Percentiles rank a stretch among this genome's conserved stretches.
Evolutionary conservation across 2,888 invertebrate genomes (phyloP).

Genomic region (Diaperis boleti): DNA sequence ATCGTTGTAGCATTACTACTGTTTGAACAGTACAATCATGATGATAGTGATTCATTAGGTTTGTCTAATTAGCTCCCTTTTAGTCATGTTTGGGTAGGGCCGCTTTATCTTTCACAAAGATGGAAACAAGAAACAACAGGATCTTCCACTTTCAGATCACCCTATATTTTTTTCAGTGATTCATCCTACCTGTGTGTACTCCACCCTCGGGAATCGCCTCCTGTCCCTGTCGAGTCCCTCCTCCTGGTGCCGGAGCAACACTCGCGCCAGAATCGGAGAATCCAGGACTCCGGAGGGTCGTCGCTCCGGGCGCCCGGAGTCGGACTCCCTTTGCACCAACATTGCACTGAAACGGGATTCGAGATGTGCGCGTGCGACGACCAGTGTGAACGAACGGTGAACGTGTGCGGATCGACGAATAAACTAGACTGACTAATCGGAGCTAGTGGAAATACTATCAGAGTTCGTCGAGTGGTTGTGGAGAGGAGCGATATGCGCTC

Average conservation of each 20-base stretch:
- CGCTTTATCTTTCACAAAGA: no score
- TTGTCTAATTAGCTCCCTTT: no score
- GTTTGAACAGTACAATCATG: no score
- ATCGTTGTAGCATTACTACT: no score
- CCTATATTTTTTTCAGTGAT: no score
- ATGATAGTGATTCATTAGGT: no score
- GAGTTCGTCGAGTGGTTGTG: conserved; percentile 14
- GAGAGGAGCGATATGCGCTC: conserved; percentile 33
- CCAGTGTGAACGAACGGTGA: conserved; percentile 13
- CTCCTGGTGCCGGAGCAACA: conserved; percentile 70
- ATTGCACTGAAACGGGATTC: conserved; percentile 46
- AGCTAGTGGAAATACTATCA: conserved; percentile 15
- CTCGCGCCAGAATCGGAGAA: conserved; percentile 72
- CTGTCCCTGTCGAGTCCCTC: conserved; percentile 61
- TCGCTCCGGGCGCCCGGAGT: conserved; percentile 40
- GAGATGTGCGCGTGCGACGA: conserved; percentile 19
- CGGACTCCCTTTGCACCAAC: conserved; percentile 58
- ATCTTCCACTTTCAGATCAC: no score
- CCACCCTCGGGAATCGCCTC: conserved; percentile 58
- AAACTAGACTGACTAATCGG: no score
- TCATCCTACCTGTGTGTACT: conserved; percentile 62
- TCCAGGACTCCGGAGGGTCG: conserved; percentile 70
- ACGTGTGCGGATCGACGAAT: no score
- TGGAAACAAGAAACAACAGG: no score
- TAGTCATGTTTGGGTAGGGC: no score